Evolutionary conservation across 2,888 invertebrate genomes (phyloP), one percentile per base, ranked within the genome.

Genomic region (Catocala fraxini): DNA sequence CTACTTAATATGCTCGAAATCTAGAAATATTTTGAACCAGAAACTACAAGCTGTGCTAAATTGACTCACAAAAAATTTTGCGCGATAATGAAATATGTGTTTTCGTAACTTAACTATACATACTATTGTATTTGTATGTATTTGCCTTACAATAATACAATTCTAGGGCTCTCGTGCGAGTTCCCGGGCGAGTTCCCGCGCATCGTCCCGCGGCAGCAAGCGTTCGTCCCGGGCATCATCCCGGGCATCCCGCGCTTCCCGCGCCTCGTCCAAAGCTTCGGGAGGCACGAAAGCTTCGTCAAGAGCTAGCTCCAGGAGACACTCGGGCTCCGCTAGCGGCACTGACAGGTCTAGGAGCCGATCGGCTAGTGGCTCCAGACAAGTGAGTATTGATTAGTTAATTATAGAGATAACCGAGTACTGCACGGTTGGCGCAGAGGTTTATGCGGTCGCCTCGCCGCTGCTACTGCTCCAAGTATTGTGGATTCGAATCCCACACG

Each of bases 361-460:
- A 0, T 93, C 94, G 0, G 80, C 72, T 0, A 93, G 93, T 72
- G 93, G 91, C 0, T 93, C 93, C 11, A 86, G 85, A 83, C 88
- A 88, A 87, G 93, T 85, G 45, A 63, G 74, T 71, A 12, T 39
- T 39, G 25, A 15, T 12, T n/a, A 0, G 4, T n/a, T 12, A 12
- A n/a, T 33, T 6, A 35, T 5, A 45, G 12, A 45, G 6, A 12
- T 6, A 12, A 12, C 11, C 4, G 6, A 13, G n/a, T 13, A n/a
- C 11, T 11, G 42, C 10, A 42, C n/a, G 11, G 5, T 2, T 13
- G 6, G 45, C 7, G 5, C 15, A 13, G 12, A 13, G 5, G 45
- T 6, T 3, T 12, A 45, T 1, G 4, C 0, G 13, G 11, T 13
- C 12, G 5, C 45, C 6, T 13, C 41, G 0, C 35, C 9, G 1